Percentiles rank a stretch among this genome's conserved stretches.
Conservation (phyloP, 2,113 vertebrate genomes). For the Scomber colias region DNA sequence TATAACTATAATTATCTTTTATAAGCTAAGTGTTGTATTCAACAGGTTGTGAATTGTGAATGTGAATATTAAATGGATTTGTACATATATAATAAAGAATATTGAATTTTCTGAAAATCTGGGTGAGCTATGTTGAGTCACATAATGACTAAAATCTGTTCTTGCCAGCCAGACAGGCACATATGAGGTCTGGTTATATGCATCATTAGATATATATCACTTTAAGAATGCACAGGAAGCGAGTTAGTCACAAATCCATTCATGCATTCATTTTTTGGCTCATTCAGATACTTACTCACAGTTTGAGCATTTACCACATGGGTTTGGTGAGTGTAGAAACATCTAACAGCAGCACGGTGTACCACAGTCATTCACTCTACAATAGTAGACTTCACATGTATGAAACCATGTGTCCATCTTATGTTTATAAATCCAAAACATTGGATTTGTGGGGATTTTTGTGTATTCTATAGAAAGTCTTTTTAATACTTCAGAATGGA, state of each 20-base stretch:
- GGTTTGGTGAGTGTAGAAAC: not conserved
- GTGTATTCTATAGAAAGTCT: not conserved
- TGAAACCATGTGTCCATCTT: not conserved
- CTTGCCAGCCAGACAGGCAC: not conserved
- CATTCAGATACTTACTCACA: slow-evolving; percentile 30
- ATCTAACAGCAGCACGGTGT: not conserved
- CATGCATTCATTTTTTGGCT: slow-evolving; percentile 5
- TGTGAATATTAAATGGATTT: slow-evolving; percentile 23
- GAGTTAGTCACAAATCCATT: slow-evolving; percentile 20
- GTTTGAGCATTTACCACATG: not conserved
- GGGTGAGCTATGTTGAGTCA: too few species aligned
- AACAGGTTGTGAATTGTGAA: not conserved
- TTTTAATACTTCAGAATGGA: not conserved
- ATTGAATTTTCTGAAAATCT: not conserved
- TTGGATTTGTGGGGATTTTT: not conserved
- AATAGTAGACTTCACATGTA: not conserved
- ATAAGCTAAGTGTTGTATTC: slow-evolving; percentile 57
- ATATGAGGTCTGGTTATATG: not conserved
- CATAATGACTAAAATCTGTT: slow-evolving; percentile 3
- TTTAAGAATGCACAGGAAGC: not conserved
- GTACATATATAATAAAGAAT: slow-evolving; percentile 55
- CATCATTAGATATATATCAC: slow-evolving; percentile 4
- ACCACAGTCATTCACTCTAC: not conserved
- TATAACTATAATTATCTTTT: slow-evolving; percentile 19
- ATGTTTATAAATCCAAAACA: too few species aligned